Evolutionary conservation across 1,140 invertebrate species (phyloP).

Genomic region (Cotesia chilonis): DNA sequence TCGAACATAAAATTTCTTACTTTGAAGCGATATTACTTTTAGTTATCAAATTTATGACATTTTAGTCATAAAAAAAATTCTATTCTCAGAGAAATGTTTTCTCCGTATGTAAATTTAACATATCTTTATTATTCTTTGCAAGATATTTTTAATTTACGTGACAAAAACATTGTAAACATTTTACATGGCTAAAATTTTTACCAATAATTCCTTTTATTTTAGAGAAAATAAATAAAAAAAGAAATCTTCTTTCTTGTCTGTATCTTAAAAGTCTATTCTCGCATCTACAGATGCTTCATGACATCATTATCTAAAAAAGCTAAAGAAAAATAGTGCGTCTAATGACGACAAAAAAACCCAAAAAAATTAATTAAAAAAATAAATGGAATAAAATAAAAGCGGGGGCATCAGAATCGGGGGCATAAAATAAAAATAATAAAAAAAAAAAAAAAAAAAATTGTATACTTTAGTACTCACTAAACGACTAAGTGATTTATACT

Average conservation of each 20-base stretch:
- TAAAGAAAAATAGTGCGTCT: background rate
- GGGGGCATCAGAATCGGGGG: background rate
- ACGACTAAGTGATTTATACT: constrained; percentile 30
- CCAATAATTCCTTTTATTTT: no score
- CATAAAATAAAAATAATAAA: background rate
- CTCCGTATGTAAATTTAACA: no score
- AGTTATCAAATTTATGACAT: no score
- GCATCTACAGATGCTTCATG: constrained; percentile 32
- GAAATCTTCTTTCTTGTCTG: no score
- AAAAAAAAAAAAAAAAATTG: constrained; percentile 20
- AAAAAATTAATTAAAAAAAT: background rate
- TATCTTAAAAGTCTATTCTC: constrained; percentile 36
- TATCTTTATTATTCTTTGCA: no score
- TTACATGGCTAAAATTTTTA: background rate
- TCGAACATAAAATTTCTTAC: no score
- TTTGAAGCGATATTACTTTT: no score
- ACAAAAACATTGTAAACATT: background rate
- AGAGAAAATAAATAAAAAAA: no score
- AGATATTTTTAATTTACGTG: no score
- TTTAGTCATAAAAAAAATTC: no score
- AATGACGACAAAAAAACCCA: no score
- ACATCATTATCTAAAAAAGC: constrained; percentile 24
- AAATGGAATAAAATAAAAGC: constrained; percentile 15
- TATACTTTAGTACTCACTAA: background rate
- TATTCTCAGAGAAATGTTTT: no score